Evolutionary conservation across 1,140 invertebrate species (phyloP).

Genomic region (Brachionus rotundiformis): DNA sequence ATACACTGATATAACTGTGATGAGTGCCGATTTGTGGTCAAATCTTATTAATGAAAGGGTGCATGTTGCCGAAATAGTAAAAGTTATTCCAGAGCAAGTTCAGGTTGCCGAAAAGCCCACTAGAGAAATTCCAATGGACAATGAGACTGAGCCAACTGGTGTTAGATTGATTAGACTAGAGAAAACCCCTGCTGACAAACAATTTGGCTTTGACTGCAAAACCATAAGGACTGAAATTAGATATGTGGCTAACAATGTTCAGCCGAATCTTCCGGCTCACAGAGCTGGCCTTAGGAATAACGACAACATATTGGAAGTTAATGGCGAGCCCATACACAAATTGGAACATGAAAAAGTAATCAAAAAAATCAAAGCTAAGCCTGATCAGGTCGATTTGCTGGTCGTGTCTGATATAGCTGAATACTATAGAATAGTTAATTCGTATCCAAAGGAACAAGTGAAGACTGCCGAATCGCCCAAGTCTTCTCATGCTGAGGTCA

Average conservation of each 20-base stretch:
- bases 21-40: conserved; percentile 15
- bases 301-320: conserved; percentile 48
- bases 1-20: conserved; percentile 32
- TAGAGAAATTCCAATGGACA: not conserved
- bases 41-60: not conserved
- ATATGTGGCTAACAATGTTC: conserved; percentile 46
- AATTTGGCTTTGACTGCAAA: conserved; percentile 51
- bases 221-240: conserved; percentile 12
- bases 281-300: conserved; percentile 26
- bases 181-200: not conserved
- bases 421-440: conserved; percentile 2
- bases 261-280: conserved; percentile 7
- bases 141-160: not conserved
- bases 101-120: not conserved
- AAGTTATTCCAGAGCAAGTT: not conserved
- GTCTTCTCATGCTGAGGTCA: not conserved
- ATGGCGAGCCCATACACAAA: conserved; percentile 9
- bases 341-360: conserved; percentile 44
- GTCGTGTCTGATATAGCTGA: not conserved
- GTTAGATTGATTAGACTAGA: not conserved
- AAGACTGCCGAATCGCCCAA: not conserved
- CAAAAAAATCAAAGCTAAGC: conserved; percentile 10
- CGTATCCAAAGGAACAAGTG: not conserved
- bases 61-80: not conserved
- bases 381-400: conserved; percentile 22